These are phyloP conservation scores for Escarpia spicata DNA, from an alignment of 2,888 invertebrate species.

Conservation along the genomic window DNA sequence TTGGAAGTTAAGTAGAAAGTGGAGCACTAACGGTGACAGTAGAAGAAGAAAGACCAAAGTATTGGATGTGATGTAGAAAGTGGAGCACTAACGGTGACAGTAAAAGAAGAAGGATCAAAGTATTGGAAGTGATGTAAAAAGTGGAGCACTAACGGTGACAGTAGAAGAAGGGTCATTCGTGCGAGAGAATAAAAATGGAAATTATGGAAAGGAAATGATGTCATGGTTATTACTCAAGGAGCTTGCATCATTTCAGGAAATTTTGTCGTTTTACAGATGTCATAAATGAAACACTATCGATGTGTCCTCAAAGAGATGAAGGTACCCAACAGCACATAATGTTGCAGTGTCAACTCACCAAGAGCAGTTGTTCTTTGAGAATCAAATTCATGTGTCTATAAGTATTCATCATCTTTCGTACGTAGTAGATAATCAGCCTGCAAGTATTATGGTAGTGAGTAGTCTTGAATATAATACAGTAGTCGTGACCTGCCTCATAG, in stretches of 20 bases:
- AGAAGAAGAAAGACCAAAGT: too few relatives aligned
- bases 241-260: too few relatives aligned
- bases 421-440: conserved; percentile 21
- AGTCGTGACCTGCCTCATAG: too few relatives aligned
- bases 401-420: conserved; percentile 1
- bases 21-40: too few relatives aligned
- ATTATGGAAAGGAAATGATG: background rate
- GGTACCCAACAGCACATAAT: background rate
- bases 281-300: too few relatives aligned
- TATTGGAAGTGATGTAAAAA: background rate
- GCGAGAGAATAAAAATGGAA: background rate
- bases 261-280: too few relatives aligned
- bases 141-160: background rate
- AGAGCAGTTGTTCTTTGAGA: conserved; percentile 20
- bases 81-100: too few relatives aligned
- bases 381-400: background rate
- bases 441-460: background rate
- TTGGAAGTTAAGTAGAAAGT: too few relatives aligned
- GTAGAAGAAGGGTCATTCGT: background rate
- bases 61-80: too few relatives aligned
- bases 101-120: background rate
- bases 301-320: background rate
- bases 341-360: background rate
- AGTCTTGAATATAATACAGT: background rate
- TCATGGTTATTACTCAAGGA: too few relatives aligned